Evolutionary conservation across 2,888 invertebrate species (phyloP).

Genomic region (Epinotia ramella): DNA sequence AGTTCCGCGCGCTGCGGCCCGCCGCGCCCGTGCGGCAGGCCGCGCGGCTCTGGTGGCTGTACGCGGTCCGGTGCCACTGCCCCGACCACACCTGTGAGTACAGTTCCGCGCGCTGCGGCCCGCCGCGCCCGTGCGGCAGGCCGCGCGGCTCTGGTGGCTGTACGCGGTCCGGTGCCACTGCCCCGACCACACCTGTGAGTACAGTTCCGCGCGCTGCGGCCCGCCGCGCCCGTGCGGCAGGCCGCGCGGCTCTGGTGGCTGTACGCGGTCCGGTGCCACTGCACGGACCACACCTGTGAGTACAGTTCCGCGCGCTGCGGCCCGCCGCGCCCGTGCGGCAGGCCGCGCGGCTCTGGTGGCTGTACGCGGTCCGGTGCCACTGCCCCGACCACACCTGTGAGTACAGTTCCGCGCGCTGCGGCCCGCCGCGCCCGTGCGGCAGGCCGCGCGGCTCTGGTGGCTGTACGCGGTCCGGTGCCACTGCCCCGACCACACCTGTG

Average conservation of each 20-base stretch:
- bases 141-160: slow-evolving; percentile 95
- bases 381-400: slow-evolving; percentile 60
- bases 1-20: slow-evolving; percentile 72
- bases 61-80: slow-evolving; percentile 88
- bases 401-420: slow-evolving; percentile 66
- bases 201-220: slow-evolving; percentile 93
- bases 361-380: slow-evolving; percentile 8
- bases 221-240: slow-evolving; percentile 85
- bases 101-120: slow-evolving; percentile 70
- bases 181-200: slow-evolving; percentile 84
- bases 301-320: slow-evolving; percentile 53
- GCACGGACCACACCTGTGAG: not conserved
- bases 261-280: slow-evolving; percentile 61
- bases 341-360: slow-evolving; percentile 90
- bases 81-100: slow-evolving; percentile 71
- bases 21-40: too few species aligned
- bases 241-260: slow-evolving; percentile 92
- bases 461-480: slow-evolving; percentile 8
- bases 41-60: slow-evolving; percentile 90
- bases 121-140: slow-evolving; percentile 90
- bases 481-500: not conserved
- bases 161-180: slow-evolving; percentile 89
- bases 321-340: slow-evolving; percentile 66
- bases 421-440: slow-evolving; percentile 83
- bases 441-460: slow-evolving; percentile 88